Evolutionary conservation across 2,888 invertebrate species (phyloP).

Genomic region (Macropis europaea): DNA sequence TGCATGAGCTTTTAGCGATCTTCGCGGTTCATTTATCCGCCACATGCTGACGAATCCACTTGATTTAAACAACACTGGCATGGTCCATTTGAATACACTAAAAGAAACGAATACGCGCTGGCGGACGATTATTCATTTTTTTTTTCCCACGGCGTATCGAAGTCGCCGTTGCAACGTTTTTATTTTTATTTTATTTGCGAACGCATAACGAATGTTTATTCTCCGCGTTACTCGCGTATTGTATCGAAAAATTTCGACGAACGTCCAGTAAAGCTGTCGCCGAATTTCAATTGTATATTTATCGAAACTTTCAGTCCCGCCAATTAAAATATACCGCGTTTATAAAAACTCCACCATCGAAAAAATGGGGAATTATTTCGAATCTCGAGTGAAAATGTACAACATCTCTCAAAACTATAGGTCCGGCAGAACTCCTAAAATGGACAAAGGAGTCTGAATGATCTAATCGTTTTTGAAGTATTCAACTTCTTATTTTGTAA

Average conservation of each 20-base stretch:
- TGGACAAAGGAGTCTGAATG: no score
- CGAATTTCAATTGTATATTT: conserved; percentile 15
- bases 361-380: not conserved
- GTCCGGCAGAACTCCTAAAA: no score
- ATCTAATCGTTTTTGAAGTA: no score
- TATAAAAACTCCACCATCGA: not conserved
- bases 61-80: conserved; percentile 43
- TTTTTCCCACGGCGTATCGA: conserved; percentile 1
- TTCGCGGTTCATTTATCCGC: conserved; percentile 18
- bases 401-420: no score
- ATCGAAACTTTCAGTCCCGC: conserved; percentile 11
- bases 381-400: not conserved
- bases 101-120: not conserved
- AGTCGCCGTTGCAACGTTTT: not conserved
- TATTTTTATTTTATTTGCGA: not conserved
- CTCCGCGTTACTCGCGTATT: not conserved
- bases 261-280: not conserved
- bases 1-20: conserved; percentile 12
- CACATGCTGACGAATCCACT: conserved; percentile 26
- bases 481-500: no score
- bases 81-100: not conserved
- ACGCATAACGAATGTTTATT: conserved; percentile 22
- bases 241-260: not conserved
- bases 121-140: not conserved
- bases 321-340: conserved; percentile 24